phyloP scores from a whole-genome alignment of 1,140 invertebrate species.

The Leptopilina boulardi region DNA sequence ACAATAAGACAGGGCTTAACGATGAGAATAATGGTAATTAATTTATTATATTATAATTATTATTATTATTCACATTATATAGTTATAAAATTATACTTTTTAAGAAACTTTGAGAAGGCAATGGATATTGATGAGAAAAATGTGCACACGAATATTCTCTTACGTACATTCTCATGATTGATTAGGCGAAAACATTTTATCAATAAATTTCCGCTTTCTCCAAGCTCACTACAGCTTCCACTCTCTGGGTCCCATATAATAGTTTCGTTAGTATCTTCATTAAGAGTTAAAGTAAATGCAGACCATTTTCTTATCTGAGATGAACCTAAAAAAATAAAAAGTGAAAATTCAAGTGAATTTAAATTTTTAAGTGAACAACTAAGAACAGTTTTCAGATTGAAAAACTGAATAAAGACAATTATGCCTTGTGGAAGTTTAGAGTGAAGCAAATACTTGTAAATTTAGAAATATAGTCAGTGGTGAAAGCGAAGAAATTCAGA shows the following conservation, averaged over 20 bases:
- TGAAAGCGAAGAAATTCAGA: too few relatives aligned
- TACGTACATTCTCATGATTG: constrained; percentile 68
- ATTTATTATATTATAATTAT: neutral
- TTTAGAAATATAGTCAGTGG: too few relatives aligned
- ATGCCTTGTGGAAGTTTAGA: too few relatives aligned
- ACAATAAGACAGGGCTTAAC: too few relatives aligned
- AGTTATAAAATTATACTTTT: constrained; percentile 14
- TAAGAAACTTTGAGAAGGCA: too few relatives aligned
- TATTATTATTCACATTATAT: too few relatives aligned
- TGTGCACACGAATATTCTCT: neutral
- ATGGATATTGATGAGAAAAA: too few relatives aligned
- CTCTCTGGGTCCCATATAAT: constrained; percentile 71
- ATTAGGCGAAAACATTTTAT: constrained; percentile 66
- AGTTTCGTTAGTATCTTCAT: constrained; percentile 52
- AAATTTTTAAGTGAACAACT: too few relatives aligned
- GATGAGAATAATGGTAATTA: neutral
- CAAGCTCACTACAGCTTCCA: constrained; percentile 65
- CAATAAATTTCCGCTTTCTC: constrained; percentile 67
- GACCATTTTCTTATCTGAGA: constrained; percentile 69
- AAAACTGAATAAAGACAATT: too few relatives aligned
- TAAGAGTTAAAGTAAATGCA: constrained; percentile 66
- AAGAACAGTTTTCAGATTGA: too few relatives aligned
- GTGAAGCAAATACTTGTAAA: too few relatives aligned
- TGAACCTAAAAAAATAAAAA: constrained; percentile 54
- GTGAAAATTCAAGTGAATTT: neutral